Conservation (phyloP, 2,797 vertebrate genomes). For the Ctenochaetus hawaiiensis region DNA sequence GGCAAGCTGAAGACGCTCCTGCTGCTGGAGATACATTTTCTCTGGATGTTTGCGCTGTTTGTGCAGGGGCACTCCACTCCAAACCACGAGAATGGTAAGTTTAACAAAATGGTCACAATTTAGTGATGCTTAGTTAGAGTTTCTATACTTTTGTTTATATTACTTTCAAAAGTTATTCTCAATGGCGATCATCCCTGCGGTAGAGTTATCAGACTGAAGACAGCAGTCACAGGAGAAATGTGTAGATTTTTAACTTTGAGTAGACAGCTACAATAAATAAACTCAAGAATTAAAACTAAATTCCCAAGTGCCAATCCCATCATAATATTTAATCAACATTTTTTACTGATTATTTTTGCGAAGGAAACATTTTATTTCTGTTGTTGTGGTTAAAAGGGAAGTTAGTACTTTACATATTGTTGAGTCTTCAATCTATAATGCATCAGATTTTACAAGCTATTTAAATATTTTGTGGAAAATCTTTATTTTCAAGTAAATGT, state of each 20-base stretch:
- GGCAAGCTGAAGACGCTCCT: constrained; percentile 52
- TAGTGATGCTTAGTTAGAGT: too few species aligned
- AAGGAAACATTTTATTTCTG: not conserved
- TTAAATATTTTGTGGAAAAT: not conserved
- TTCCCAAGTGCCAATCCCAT: too few species aligned
- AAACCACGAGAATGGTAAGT: constrained; percentile 75
- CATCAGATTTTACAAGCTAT: not conserved
- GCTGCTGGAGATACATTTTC: constrained; percentile 67
- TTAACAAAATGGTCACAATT: not conserved
- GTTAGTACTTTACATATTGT: not conserved
- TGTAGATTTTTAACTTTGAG: too few species aligned
- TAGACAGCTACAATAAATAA: too few species aligned
- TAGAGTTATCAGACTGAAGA: not conserved
- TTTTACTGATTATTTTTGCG: not conserved
- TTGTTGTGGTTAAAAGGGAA: not conserved
- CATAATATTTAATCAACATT: too few species aligned
- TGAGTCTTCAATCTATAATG: not conserved
- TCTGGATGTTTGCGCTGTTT: constrained; percentile 61
- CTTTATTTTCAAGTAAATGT: too few species aligned
- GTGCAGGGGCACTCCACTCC: constrained; percentile 46
- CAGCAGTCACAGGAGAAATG: not conserved
- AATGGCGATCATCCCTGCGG: not conserved
- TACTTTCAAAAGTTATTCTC: not conserved
- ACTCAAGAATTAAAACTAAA: too few species aligned
- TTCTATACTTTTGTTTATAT: not conserved